A percentile compares a stretch with the other conserved stretches of the same genome.
Conservation (phyloP, 2,888 invertebrate species). For the Heliconius ethilla region DNA sequence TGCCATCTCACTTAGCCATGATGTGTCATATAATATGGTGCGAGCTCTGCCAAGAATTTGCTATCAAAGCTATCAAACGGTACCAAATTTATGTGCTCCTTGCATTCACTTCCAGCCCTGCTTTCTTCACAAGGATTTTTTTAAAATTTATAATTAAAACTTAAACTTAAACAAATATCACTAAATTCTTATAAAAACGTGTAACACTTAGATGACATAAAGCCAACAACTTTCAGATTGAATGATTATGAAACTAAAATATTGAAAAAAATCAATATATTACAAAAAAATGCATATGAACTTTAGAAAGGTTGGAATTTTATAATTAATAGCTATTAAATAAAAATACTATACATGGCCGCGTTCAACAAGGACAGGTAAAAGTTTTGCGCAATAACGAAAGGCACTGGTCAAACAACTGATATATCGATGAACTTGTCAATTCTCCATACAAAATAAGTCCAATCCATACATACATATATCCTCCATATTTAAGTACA, state of each 20-base stretch:
- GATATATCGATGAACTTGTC: constrained; percentile 59
- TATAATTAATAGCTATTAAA: constrained; percentile 14
- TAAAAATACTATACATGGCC: constrained; percentile 3
- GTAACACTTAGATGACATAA: background rate
- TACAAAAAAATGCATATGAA: background rate
- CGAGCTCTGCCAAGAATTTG: too few species aligned
- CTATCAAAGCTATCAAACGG: background rate
- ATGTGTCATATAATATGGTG: too few species aligned
- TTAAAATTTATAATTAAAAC: background rate
- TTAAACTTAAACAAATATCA: background rate
- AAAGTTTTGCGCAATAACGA: constrained; percentile 58
- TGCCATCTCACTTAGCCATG: too few species aligned
- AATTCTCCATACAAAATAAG: constrained; percentile 27
- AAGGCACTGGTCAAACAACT: constrained; percentile 62
- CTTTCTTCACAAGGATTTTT: background rate
- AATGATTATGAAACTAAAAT: constrained; percentile 5
- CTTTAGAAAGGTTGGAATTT: constrained; percentile 14
- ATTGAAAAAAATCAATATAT: background rate
- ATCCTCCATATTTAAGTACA: background rate
- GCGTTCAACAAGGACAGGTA: background rate
- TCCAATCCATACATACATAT: background rate
- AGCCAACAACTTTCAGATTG: constrained; percentile 6
- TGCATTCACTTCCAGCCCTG: background rate
- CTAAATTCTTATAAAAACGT: background rate
- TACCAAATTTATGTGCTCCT: background rate